These are phyloP conservation scores for Nasonia longicornis DNA, from an alignment of 1,140 invertebrate genomes.

Conservation along the genomic window DNA sequence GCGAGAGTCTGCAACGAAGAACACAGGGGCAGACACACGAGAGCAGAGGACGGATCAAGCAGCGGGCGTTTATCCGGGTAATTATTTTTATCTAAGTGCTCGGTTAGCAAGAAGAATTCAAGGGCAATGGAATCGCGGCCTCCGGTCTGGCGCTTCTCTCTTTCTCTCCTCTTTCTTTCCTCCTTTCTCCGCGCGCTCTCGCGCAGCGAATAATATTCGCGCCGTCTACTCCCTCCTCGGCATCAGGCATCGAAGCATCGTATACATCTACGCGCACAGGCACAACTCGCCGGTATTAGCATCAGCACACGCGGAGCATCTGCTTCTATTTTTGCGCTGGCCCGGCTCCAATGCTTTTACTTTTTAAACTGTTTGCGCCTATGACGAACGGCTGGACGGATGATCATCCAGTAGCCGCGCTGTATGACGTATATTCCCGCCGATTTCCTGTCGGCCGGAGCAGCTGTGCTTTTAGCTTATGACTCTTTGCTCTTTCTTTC, in stretches of 20 bases:
- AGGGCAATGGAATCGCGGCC: constrained; percentile 64
- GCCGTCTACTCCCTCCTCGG: neutral
- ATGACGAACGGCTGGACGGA: constrained; percentile 67
- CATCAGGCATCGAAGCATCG: constrained; percentile 5
- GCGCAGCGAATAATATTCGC: neutral
- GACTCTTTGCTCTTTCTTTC: too few relatives aligned
- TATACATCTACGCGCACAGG: neutral
- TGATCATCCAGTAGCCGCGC: constrained; percentile 59
- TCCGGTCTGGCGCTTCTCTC: constrained; percentile 14
- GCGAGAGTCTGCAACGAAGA: neutral
- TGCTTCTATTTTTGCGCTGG: constrained; percentile 71
- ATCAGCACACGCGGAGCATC: constrained; percentile 58
- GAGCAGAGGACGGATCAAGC: constrained; percentile 43
- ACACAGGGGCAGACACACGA: constrained; percentile 27
- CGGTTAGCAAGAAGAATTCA: constrained; percentile 66
- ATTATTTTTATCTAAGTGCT: constrained; percentile 67
- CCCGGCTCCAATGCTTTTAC: constrained; percentile 67
- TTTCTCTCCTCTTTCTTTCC: constrained; percentile 15
- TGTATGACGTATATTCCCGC: constrained; percentile 23
- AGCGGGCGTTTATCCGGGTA: constrained; percentile 59
- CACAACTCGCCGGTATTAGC: neutral
- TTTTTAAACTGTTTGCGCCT: constrained; percentile 65
- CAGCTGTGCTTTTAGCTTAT: neutral
- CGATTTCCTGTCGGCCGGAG: neutral
- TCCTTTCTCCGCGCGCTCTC: neutral